Conservation (phyloP, 1,140 invertebrate species). For the Hyles vespertilio region DNA sequence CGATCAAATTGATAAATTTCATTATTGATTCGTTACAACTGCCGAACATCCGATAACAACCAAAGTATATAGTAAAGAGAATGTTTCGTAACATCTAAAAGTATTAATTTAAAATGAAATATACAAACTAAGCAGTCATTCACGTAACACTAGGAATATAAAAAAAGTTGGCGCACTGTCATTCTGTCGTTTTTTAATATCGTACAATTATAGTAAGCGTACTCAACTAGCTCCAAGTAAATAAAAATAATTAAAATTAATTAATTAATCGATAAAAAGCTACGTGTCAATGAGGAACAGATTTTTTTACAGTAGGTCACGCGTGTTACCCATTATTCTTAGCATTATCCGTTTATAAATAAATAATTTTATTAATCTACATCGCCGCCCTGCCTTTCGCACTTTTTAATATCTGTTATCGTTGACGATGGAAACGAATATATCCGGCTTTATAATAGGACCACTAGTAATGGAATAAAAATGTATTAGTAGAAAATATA, state of each 20-base stretch:
- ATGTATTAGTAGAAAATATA: no score
- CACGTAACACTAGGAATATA: constrained; percentile 58
- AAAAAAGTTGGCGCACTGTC: constrained; percentile 37
- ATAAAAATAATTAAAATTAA: constrained; percentile 43
- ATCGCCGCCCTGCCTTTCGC: constrained; percentile 25
- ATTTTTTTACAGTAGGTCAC: constrained; percentile 46
- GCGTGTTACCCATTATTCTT: constrained; percentile 27
- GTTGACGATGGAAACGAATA: not conserved
- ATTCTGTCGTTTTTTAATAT: constrained; percentile 45
- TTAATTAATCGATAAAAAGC: constrained; percentile 30
- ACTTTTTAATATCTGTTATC: not conserved
- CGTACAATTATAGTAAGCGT: constrained; percentile 71
- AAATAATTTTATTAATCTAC: constrained; percentile 38
- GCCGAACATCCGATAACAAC: constrained; percentile 4
- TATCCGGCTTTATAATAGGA: no score
- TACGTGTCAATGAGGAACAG: constrained; percentile 51
- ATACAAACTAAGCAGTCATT: constrained; percentile 73
- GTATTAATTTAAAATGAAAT: constrained; percentile 19
- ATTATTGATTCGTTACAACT: not conserved
- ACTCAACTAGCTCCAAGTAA: constrained; percentile 56
- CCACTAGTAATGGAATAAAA: no score
- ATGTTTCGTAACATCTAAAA: no score
- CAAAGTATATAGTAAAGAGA: constrained; percentile 8
- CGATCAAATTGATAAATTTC: constrained; percentile 1
- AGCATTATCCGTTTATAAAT: constrained; percentile 28